Conservation (phyloP, 2,888 invertebrate species). For the Salticus scenicus region DNA sequence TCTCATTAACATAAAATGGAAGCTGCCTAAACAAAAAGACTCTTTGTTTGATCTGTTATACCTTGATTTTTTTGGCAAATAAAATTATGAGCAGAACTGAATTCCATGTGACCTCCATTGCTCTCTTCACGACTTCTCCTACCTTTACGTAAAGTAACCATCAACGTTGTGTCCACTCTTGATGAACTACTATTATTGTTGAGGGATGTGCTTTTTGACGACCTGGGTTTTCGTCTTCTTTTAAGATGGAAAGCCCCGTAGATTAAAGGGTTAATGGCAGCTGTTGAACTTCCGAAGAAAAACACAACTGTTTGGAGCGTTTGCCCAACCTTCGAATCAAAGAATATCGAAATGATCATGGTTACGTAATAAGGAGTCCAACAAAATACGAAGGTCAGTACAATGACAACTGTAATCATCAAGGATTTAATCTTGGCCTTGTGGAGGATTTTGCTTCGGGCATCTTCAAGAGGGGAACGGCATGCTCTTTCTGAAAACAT, state of each 20-base stretch:
- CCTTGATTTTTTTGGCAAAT: background rate
- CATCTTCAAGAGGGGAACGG: constrained; percentile 70
- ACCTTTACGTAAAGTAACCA: constrained; percentile 10
- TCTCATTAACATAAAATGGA: too few species aligned
- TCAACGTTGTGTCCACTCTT: constrained; percentile 26
- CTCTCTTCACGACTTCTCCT: background rate
- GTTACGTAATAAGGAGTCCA: constrained; percentile 91
- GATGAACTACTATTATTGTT: constrained; percentile 57
- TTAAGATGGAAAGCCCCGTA: constrained; percentile 92
- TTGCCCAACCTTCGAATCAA: constrained; percentile 78
- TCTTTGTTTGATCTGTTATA: background rate
- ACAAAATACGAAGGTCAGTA: constrained; percentile 86
- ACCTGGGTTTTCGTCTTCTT: constrained; percentile 26
- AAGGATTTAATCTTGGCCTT: constrained; percentile 86
- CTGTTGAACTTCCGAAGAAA: constrained; percentile 91
- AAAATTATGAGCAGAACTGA: background rate
- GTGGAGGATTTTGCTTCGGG: constrained; percentile 79
- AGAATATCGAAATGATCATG: constrained; percentile 87
- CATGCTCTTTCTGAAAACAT: constrained; percentile 46
- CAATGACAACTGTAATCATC: constrained; percentile 87
- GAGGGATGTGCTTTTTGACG: constrained; percentile 34
- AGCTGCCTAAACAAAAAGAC: background rate
- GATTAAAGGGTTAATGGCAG: constrained; percentile 88
- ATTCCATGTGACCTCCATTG: background rate
- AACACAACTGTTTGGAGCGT: constrained; percentile 85